Base-by-base conservation (phyloP, 1,140 invertebrate species). In the Trachymyrmex septentrionalis region DNA sequence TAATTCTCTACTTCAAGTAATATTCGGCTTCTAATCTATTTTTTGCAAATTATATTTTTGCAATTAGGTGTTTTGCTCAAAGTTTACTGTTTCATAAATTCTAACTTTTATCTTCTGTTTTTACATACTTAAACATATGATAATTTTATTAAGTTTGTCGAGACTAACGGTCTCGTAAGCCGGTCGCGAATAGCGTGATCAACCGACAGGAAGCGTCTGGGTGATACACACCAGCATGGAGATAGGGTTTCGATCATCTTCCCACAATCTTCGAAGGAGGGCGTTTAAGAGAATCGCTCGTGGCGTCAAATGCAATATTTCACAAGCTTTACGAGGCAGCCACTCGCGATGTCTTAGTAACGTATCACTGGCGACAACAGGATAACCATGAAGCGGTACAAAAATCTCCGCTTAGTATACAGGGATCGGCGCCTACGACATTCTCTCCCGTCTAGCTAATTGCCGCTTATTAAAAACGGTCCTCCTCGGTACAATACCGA, bases 401-500 rank as follows among this genome's bases (percentile, higher is more conserved):
- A 89, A 87, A 91, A 85, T 89, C 75, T 73, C 48, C 30, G 38
- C 34, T 10, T 71, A 57, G 12, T 53, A 44, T 44, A 44, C 3
- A 59, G 16, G 19, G 67, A 63, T 16, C 24, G 24, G n/a, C 24
- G 53, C n/a, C 16, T 55, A 55, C 38, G 61, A 57, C 27, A 21
- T 50, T 73, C 72, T 73, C 64, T 66, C 72, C 82, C 64, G 30
- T 64, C 59, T 82, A n/a, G 59, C 92, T 95, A 95, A 95, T 95
- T 94, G 93, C 92, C 88, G 91, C 93, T 95, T 95, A 95, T 95
- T 95, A 95, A 95, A 95, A 94, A 93, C 91, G 87, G 71, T 93
- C 91, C 80, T 91, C 48, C 76, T 57, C 76, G 30, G 71, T 80
- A 80, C 84, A 86, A 87, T 87, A 61, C 27, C 24, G 69, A 63